A percentile compares a stretch with the other conserved stretches of the same genome.
Evolutionary conservation across 1,140 invertebrate genomes (phyloP).

Genomic region (Bombyx mandarina): DNA sequence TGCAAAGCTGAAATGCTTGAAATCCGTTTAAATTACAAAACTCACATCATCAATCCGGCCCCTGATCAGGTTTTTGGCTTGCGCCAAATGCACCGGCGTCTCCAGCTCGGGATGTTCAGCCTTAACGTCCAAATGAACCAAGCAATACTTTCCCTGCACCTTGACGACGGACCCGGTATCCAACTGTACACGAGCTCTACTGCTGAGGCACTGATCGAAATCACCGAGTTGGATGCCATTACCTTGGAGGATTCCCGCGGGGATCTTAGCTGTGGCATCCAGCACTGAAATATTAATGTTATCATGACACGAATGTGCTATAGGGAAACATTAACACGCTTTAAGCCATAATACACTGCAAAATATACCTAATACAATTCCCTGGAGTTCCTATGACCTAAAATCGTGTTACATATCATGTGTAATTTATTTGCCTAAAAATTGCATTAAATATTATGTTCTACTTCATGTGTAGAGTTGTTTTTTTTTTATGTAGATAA

Average conservation of each 20-base stretch:
- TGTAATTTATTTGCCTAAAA: too few relatives aligned
- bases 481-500: too few relatives aligned
- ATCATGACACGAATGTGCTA: slow-evolving; percentile 15
- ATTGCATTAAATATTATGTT: too few relatives aligned
- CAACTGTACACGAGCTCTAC: slow-evolving; percentile 72
- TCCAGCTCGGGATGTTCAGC: slow-evolving; percentile 70
- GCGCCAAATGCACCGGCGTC: slow-evolving; percentile 73
- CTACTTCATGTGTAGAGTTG: too few relatives aligned
- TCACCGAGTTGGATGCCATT: slow-evolving; percentile 81
- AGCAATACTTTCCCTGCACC: slow-evolving; percentile 78
- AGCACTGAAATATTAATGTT: slow-evolving; percentile 73
- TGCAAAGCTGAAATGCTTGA: too few relatives aligned
- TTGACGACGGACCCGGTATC: slow-evolving; percentile 67
- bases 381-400: too few relatives aligned
- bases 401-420: too few relatives aligned
- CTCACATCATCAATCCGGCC: slow-evolving; percentile 77
- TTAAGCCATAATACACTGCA: too few relatives aligned
- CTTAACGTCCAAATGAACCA: slow-evolving; percentile 75
- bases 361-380: too few relatives aligned
- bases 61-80: slow-evolving; percentile 74
- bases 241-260: slow-evolving; percentile 76
- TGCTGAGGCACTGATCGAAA: slow-evolving; percentile 77
- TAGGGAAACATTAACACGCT: too few relatives aligned
- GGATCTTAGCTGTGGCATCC: slow-evolving; percentile 79
- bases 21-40: slow-evolving; percentile 17